phyloP scores from a whole-genome alignment of 2,113 vertebrate genomes.

The Ictalurus furcatus region DNA sequence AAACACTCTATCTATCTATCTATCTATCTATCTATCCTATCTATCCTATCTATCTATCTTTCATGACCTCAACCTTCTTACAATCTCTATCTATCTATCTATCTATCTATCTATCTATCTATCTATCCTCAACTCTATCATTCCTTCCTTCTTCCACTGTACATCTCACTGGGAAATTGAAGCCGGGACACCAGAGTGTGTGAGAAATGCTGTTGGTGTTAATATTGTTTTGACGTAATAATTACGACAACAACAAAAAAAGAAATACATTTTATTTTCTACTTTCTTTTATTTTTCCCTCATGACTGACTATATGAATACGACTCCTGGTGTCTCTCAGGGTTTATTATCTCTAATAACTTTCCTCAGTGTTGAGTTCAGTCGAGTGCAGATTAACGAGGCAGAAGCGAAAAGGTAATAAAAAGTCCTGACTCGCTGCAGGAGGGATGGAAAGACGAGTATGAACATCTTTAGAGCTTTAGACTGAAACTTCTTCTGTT shows the following conservation, averaged over 20 bases:
- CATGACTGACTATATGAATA: neutral
- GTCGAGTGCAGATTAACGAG: neutral
- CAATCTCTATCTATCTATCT: neutral
- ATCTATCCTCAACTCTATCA: too few species aligned
- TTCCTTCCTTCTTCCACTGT: neutral
- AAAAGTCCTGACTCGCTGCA: neutral
- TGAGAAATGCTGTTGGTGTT: neutral
- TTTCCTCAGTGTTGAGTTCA: conserved; percentile 8
- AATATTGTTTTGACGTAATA: neutral
- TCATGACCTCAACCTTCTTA: neutral
- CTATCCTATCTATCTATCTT: too few species aligned
- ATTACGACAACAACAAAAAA: neutral
- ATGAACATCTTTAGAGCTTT: neutral
- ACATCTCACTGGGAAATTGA: neutral
- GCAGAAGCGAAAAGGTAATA: neutral
- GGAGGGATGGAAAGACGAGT: neutral
- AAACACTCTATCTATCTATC: neutral
- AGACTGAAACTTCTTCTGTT: neutral
- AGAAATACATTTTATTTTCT: neutral
- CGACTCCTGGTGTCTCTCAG: neutral
- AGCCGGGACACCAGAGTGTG: neutral
- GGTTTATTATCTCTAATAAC: conserved; percentile 16
- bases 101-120: neutral
- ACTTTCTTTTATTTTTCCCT: neutral
- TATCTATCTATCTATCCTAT: too few species aligned